Evolutionary conservation across 2,113 vertebrate genomes (phyloP).

Genomic region (Pagrus major): DNA sequence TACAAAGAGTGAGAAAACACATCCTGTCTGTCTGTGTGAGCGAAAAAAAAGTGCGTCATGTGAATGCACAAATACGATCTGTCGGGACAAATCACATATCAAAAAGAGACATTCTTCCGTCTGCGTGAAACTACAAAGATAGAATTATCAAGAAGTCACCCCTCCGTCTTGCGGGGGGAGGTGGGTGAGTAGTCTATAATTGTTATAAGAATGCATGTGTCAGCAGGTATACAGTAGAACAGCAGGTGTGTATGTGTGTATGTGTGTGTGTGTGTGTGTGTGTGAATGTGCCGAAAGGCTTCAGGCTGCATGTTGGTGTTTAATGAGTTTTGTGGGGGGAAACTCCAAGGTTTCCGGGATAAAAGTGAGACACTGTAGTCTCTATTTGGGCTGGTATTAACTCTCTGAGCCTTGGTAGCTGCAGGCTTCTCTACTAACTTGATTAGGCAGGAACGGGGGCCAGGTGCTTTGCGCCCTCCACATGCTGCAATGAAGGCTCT

Average conservation of each 20-base stretch:
- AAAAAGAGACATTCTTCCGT: constrained; percentile 51
- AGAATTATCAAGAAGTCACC: constrained; percentile 41
- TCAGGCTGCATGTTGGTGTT: constrained; percentile 53
- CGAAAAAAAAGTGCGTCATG: neutral
- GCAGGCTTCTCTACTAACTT: constrained; percentile 52
- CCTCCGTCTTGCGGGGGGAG: constrained; percentile 18
- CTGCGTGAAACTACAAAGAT: constrained; percentile 37
- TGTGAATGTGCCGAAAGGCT: constrained; percentile 11
- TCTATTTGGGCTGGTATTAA: constrained; percentile 55
- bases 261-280: constrained; percentile 21
- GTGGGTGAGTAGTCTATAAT: constrained; percentile 60
- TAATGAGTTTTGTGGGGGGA: constrained; percentile 63
- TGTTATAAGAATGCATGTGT: constrained; percentile 60
- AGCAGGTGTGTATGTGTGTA: constrained; percentile 57
- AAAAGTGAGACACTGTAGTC: constrained; percentile 27
- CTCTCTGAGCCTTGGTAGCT: constrained; percentile 38
- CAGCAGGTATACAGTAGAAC: constrained; percentile 52
- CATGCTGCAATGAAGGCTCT: constrained; percentile 8
- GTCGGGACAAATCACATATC: constrained; percentile 47
- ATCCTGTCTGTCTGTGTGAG: constrained; percentile 47
- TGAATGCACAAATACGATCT: constrained; percentile 27
- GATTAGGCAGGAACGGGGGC: constrained; percentile 58
- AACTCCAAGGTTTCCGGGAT: constrained; percentile 54
- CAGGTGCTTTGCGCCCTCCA: constrained; percentile 33
- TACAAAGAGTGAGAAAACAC: constrained; percentile 24